Base-by-base conservation (phyloP, 2,888 invertebrate species). In the Phyllotreta striolata region DNA sequence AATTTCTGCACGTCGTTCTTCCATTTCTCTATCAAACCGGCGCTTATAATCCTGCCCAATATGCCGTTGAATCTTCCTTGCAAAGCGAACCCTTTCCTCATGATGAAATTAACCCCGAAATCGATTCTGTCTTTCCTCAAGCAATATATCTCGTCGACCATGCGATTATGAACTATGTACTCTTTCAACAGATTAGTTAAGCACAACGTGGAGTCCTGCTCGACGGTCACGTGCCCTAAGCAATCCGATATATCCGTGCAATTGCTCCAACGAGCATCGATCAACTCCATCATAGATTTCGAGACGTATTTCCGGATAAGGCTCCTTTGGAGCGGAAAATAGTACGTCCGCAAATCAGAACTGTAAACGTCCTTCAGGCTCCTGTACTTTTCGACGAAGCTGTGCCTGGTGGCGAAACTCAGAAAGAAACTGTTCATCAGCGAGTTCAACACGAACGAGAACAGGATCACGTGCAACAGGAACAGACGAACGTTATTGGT, bases 11-110 rank as follows among this genome's bases (percentile, higher is more conserved):
- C n/a, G 13, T 66, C 66, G 3, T 51, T 55, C 12, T 54, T 47
- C 66, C 66, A 66, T 52, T 67, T 67, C 0, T 55, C 10, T 10
- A 64, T 63, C 10, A 67, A 62, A 3, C 66, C 66, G 41, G 62
- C 59, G 43, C 37, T 56, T 9, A 56, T 39, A 6, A 67, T 58
- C 38, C 34, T 57, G 13, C 24, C 24, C 10, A 67, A 56, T 37
- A 62, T 52, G 3, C 57, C 49, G 43, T 67, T 58, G 34, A 67
- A 55, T 56, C 41, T 51, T 1, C 52, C 46, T 6, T 43, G 35
- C 7, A 67, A 6, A 4, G 64, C 62, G 47, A 64, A 67, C 9
- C 66, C 66, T 34, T 64, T 62, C 13, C 62, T 62, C 64, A 67
- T 60, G 12, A 67, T 24, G 14, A 64, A 51, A 40, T 40, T 59